Percentiles rank a stretch among this genome's conserved stretches.
Evolutionary conservation across 2,797 vertebrate genomes (phyloP).

Genomic region (Channa striata): DNA sequence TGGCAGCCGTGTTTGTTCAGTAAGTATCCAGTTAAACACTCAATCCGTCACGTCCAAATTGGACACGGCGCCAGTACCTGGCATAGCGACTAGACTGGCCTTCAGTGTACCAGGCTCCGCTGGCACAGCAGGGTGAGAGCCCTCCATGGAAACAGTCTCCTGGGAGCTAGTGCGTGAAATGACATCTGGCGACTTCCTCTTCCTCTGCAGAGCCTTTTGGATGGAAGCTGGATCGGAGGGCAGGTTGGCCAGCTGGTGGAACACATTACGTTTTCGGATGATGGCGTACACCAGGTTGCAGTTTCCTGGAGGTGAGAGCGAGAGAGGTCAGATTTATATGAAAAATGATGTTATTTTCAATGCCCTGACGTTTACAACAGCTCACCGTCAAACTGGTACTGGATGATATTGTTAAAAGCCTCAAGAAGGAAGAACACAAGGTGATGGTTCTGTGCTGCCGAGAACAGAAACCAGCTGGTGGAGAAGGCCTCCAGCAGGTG

Average conservation of each 20-base stretch:
- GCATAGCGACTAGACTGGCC: slow-evolving; percentile 93
- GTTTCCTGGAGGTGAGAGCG: slow-evolving; percentile 68
- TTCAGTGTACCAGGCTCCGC: slow-evolving; percentile 96
- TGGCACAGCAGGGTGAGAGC: slow-evolving; percentile 92
- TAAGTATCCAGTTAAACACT: background rate
- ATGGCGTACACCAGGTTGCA: slow-evolving; percentile 96
- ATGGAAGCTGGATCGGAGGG: slow-evolving; percentile 90
- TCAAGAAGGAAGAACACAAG: slow-evolving; percentile 97
- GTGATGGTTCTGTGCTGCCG: slow-evolving; percentile 95
- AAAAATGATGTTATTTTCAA: background rate
- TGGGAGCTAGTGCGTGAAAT: slow-evolving; percentile 94
- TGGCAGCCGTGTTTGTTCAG: background rate
- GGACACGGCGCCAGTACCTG: slow-evolving; percentile 81
- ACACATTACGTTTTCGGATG: slow-evolving; percentile 95
- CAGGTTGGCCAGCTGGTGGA: slow-evolving; percentile 97
- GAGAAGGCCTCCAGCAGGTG: slow-evolving; percentile 98
- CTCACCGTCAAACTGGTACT: slow-evolving; percentile 98
- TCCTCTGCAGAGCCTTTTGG: slow-evolving; percentile 94
- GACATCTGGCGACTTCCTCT: slow-evolving; percentile 88
- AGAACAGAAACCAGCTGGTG: slow-evolving; percentile 97
- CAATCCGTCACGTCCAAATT: background rate
- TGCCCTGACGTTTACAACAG: background rate
- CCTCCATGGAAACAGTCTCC: slow-evolving; percentile 96
- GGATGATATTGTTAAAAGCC: slow-evolving; percentile 99
- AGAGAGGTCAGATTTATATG: background rate